These are phyloP conservation scores for Oikopleura dioica DNA, from an alignment of 23 tunicate genomes.

Conservation along the genomic window DNA sequence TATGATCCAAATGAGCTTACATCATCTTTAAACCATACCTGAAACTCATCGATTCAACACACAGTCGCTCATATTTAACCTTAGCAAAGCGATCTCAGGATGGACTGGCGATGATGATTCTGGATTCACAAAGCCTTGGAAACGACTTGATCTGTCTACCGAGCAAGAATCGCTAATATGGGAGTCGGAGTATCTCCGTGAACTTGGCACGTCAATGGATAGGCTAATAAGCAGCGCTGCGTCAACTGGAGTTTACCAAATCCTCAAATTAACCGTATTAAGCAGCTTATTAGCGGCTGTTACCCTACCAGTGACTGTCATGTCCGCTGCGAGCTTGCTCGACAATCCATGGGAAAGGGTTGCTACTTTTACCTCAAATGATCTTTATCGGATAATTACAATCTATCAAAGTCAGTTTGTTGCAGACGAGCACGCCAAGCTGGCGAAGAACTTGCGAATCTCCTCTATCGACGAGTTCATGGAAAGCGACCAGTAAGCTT, in stretches of 20 bases:
- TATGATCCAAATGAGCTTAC: too few species aligned
- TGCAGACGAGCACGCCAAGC: slow-evolving; percentile 51
- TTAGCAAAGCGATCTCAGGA: not conserved
- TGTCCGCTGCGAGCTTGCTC: slow-evolving; percentile 49
- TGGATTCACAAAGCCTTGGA: slow-evolving; percentile 48
- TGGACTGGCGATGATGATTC: not conserved
- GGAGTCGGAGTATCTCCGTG: slow-evolving; percentile 50
- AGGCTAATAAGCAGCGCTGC: slow-evolving; percentile 47
- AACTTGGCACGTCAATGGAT: slow-evolving; percentile 78
- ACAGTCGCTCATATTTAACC: too few species aligned
- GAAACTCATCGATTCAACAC: too few species aligned
- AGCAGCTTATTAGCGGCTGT: slow-evolving; percentile 21
- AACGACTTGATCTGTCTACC: slow-evolving; percentile 25
- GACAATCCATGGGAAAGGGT: slow-evolving; percentile 99
- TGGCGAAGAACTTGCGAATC: slow-evolving; percentile 77
- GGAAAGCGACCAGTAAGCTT: slow-evolving; percentile 86
- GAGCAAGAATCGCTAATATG: slow-evolving; percentile 73
- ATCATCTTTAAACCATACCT: too few species aligned
- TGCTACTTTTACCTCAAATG: too few species aligned
- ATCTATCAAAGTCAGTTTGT: too few species aligned
- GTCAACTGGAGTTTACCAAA: slow-evolving; percentile 57
- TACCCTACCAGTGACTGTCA: not conserved
- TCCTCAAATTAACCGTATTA: slow-evolving; percentile 45
- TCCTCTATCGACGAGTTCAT: slow-evolving; percentile 50
- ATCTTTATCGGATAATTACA: too few species aligned